Conservation (phyloP, 2,797 vertebrate genomes). For the Micropoecilia bifurca region DNA sequence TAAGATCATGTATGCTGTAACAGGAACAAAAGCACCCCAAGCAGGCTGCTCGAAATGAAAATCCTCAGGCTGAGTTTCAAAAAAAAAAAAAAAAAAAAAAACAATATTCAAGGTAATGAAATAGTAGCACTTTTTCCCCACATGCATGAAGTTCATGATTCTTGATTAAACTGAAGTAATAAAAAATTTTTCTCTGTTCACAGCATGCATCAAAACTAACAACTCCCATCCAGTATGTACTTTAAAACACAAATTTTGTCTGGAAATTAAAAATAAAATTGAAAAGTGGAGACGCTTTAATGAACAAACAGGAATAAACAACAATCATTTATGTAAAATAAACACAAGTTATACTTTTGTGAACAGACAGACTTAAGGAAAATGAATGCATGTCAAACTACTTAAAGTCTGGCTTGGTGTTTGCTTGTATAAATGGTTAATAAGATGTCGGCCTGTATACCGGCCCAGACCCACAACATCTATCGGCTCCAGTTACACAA, state of each 20-base stretch:
- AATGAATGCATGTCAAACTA: background rate
- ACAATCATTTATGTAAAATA: background rate
- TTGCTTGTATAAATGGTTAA: constrained; percentile 20
- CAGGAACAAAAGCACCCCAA: background rate
- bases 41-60: background rate
- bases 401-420: background rate
- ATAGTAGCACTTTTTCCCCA: background rate
- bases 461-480: constrained; percentile 29
- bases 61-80: background rate
- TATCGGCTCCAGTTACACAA: constrained; percentile 67
- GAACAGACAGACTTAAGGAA: background rate
- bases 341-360: background rate
- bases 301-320: background rate
- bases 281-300: background rate
- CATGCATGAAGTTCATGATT: background rate
- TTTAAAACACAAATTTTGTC: background rate
- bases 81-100: background rate
- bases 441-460: constrained; percentile 21
- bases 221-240: background rate
- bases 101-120: background rate
- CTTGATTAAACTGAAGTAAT: background rate
- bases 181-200: background rate
- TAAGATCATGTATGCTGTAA: background rate
- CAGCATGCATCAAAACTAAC: background rate
- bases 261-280: background rate